Base-by-base conservation (phyloP, 2,888 invertebrate species). In the Nomada fucata region DNA sequence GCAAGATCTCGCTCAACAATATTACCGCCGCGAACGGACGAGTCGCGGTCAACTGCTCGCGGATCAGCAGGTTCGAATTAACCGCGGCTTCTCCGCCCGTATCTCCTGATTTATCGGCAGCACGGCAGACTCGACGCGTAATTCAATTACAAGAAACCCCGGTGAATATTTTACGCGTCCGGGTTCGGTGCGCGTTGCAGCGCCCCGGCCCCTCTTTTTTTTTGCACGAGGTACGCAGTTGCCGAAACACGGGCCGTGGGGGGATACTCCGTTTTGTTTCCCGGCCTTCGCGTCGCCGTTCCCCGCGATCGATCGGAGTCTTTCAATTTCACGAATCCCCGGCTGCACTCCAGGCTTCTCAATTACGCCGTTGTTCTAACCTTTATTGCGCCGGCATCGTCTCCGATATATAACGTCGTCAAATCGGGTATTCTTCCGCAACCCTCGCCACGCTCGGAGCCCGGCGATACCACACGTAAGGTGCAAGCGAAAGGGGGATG, bases 371-470 rank as follows among this genome's bases (percentile, higher is more conserved):
- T 60, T 63, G 79, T 63, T 73, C 67, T 69, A 75, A 61, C 79
- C 75, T 67, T 74, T 73, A 76, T 81, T 71, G 69, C 61, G 36
- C 52, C 55, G 65, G 50, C 55, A 63, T 57, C 23, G 42, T 68
- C 69, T 44, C 55, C 75, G 69, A 57, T 75, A 71, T 72, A 68
- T 71, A 80, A 61, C 76, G 71, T 76, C 76, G 80, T 82, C 68
- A 80, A 85, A 83, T 86, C 82, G 80, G 77, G 68, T 83, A 78
- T 88, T 80, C 79, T 75, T 70, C 78, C 79, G 81, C 70, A 79
- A 79, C 63, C 60, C 76, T 42, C 71, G 69, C 68, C 42, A 7
- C 20, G 13, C 11, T 11, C 59, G 47, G 72, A 72, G 65, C 75
- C 61, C 71, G 60, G 70, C 60, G 47, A 82, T 77, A 61, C 60